These are phyloP conservation scores for Grammomys surdaster DNA, from an alignment of 2,113 vertebrate genomes.

Conservation along the genomic window DNA sequence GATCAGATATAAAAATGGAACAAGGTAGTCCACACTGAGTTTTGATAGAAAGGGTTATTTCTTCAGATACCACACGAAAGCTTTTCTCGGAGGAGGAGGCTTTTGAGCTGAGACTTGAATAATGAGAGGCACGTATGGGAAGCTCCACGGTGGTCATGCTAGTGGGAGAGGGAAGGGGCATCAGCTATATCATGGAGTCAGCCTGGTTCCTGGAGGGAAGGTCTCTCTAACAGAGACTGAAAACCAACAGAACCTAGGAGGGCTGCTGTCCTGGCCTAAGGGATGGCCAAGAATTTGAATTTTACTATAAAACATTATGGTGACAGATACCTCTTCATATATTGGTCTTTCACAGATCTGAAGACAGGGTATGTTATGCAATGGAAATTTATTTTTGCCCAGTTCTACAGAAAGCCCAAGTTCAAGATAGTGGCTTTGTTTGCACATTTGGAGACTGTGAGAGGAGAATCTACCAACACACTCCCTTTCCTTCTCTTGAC, in stretches of 20 bases:
- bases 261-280: accelerated
- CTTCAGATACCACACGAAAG: not conserved
- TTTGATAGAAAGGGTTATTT: not conserved
- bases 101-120: not conserved
- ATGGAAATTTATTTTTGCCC: not conserved
- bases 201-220: not conserved
- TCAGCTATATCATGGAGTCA: not conserved
- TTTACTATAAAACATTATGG: not conserved
- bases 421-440: not conserved
- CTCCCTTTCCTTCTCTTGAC: not conserved
- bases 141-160: not conserved
- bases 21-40: not conserved
- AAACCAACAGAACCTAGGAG: not conserved
- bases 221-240: not conserved
- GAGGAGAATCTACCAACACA: not conserved
- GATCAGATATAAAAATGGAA: not conserved
- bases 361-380: not conserved
- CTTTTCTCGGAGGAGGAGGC: not conserved
- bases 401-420: not conserved
- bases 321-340: not conserved
- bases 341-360: not conserved
- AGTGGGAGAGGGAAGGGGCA: not conserved
- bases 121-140: not conserved
- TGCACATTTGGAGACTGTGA: not conserved
- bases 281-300: not conserved